Evolutionary conservation across 2,888 invertebrate genomes (phyloP), one percentile per base, ranked within the genome.

Genomic region (Plutella xylostella): DNA sequence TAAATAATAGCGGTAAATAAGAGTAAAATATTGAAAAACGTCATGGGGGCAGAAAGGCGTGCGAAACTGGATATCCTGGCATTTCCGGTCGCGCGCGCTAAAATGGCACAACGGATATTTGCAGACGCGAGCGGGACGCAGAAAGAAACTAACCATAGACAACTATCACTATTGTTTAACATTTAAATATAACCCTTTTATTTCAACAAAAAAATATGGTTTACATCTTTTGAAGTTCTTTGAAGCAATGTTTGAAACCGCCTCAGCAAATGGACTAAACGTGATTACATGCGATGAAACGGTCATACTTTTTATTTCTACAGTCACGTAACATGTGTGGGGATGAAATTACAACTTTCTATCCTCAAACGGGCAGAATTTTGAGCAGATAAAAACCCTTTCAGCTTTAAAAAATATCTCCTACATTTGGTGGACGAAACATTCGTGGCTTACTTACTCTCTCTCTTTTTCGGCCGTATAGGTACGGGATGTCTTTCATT

Each of bases 1-100:
- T 79, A 82, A 80, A 82, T 82, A 82, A 83, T 74, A 60, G 69
- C 78, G 66, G 75, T 83, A 82, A 83, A 83, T 83, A 83, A 82
- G 73, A 74, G 75, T 78, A 76, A 82, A 80, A 82, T 83, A 83
- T 83, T 75, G 83, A 72, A 78, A 80, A 83, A 62, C 78, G 83
- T 82, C 83, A 77, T 68, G 70, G 74, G 72, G 68, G 68, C 60
- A 75, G 74, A 77, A 75, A 75, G 69, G 73, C 72, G 72, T 70
- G 74, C 70, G 77, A 70, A 75, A 75, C 73, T 76, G 79, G 76
- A 80, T 80, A 76, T 79, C 78, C 79, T 69, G 62, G 68, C 68
- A 75, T 73, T 77, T 83, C 83, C 83, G 82, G 77, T 63, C 68
- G 72, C 69, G 63, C 67, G 70, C 72, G 67, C 72, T 69, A 77